Evolutionary conservation across 2,888 invertebrate species (phyloP).

Genomic region (Drosophila colorata): DNA sequence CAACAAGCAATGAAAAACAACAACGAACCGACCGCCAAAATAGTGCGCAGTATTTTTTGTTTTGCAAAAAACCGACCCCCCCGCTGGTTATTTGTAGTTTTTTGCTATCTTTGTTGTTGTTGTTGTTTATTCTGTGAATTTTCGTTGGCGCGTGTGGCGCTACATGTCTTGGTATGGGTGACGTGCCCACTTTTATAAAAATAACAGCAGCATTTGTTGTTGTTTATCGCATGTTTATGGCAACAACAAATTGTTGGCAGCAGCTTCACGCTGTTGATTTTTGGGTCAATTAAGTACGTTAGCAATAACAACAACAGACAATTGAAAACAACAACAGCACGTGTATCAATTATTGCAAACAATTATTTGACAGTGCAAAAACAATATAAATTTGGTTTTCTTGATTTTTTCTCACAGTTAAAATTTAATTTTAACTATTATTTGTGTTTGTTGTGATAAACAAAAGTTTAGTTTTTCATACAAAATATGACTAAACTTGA

Average conservation of each 20-base stretch:
- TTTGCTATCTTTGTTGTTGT: slow-evolving; percentile 37
- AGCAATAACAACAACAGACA: slow-evolving; percentile 29
- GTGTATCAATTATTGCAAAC: too few relatives aligned
- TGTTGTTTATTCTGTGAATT: slow-evolving; percentile 36
- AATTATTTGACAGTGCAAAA: too few relatives aligned
- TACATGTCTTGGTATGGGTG: slow-evolving; percentile 29
- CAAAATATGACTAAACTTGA: too few relatives aligned
- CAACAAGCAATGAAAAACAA: slow-evolving; percentile 10
- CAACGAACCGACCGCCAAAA: slow-evolving; percentile 34
- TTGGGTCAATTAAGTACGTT: slow-evolving; percentile 27
- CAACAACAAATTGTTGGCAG: slow-evolving; percentile 70
- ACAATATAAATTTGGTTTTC: too few relatives aligned
- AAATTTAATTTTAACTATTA: too few relatives aligned
- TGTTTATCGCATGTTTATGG: slow-evolving; percentile 55
- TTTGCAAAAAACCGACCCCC: slow-evolving; percentile 26
- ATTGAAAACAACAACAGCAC: slow-evolving; percentile 20
- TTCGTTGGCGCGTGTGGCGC: slow-evolving; percentile 46
- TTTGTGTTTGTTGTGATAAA: too few relatives aligned
- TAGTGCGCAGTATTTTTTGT: slow-evolving; percentile 60
- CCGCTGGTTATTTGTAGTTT: slow-evolving; percentile 41
- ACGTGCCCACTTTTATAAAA: slow-evolving; percentile 71
- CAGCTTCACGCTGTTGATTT: slow-evolving; percentile 21
- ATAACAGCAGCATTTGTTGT: slow-evolving; percentile 43
- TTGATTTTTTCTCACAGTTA: too few relatives aligned
- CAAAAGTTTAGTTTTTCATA: too few relatives aligned